A percentile compares a stretch with the other conserved stretches of the same genome.
phyloP scores from a whole-genome alignment of 2,113 vertebrate species.

The Cottus gobio region DNA sequence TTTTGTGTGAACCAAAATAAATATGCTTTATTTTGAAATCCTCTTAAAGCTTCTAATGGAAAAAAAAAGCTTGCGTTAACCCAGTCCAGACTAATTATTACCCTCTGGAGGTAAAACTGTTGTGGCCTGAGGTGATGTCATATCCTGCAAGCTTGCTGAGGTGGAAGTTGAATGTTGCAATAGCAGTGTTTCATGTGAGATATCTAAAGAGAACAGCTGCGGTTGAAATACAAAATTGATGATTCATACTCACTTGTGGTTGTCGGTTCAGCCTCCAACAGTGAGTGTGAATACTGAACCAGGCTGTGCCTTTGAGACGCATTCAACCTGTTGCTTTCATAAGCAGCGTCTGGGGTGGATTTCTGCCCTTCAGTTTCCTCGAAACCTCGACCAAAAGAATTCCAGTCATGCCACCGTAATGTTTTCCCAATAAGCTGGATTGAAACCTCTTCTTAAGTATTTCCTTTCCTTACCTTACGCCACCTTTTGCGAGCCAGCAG shows the following conservation, averaged over 20 bases:
- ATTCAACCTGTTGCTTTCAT: slow-evolving; percentile 21
- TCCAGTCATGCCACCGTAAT: neutral
- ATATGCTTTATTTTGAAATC: slow-evolving; percentile 30
- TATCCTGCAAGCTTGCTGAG: neutral
- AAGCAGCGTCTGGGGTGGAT: slow-evolving; percentile 3
- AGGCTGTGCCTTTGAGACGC: neutral
- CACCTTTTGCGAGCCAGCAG: neutral
- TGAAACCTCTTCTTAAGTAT: neutral
- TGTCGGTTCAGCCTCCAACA: neutral
- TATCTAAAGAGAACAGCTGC: neutral
- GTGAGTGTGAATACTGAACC: neutral
- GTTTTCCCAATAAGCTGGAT: neutral
- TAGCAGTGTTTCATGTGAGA: neutral
- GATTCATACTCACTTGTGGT: neutral
- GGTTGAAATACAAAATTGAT: neutral
- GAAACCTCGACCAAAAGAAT: neutral
- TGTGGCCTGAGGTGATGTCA: slow-evolving; percentile 6
- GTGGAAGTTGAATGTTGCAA: slow-evolving; percentile 9
- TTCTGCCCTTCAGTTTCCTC: neutral
- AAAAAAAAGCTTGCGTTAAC: neutral
- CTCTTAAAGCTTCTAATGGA: slow-evolving; percentile 19
- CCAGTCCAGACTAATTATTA: slow-evolving; percentile 8
- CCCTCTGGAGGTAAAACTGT: neutral
- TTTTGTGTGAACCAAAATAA: slow-evolving; percentile 23
- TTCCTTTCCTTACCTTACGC: neutral